These are phyloP conservation scores for Orthonevra nobilis DNA, from an alignment of 2,888 invertebrate species.

Conservation along the genomic window DNA sequence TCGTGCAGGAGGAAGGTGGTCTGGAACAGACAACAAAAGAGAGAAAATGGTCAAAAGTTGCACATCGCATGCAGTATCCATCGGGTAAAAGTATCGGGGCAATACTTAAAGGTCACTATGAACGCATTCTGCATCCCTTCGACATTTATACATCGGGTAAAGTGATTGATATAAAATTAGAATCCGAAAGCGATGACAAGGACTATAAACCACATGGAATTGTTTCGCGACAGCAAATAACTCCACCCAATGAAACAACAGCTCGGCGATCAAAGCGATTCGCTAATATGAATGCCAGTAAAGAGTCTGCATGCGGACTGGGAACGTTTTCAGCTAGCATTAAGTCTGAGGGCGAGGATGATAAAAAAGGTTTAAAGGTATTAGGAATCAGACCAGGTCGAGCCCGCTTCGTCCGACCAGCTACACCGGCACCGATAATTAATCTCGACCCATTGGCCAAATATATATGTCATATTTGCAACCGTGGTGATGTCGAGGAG, in stretches of 20 bases:
- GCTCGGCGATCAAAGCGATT: constrained; percentile 84
- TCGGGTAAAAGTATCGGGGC: constrained; percentile 92
- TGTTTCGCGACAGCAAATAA: constrained; percentile 85
- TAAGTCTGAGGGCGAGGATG: constrained; percentile 28
- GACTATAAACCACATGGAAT: constrained; percentile 89
- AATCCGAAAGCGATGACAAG: constrained; percentile 81
- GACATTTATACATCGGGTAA: constrained; percentile 94
- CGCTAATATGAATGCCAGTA: constrained; percentile 79
- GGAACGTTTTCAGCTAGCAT: constrained; percentile 74
- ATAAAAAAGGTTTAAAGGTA: constrained; percentile 14
- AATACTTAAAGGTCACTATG: constrained; percentile 95
- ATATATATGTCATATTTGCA: constrained; percentile 96
- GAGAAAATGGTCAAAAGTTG: constrained; percentile 95
- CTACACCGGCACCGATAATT: constrained; percentile 72
- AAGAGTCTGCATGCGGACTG: constrained; percentile 78
- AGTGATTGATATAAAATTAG: constrained; percentile 80
- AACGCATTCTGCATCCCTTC: constrained; percentile 95
- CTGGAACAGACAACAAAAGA: constrained; percentile 92
- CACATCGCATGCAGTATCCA: constrained; percentile 92
- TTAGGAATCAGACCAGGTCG: constrained; percentile 11
- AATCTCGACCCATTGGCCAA: constrained; percentile 87
- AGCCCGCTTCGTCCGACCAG: constrained; percentile 34
- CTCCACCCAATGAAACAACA: constrained; percentile 84
- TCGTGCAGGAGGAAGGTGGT: constrained; percentile 93
- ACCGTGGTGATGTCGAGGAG: constrained; percentile 95